Evolutionary conservation across 2,797 vertebrate species (phyloP), one percentile per base, ranked within the genome.

Genomic region (Hafferia zeledoni): DNA sequence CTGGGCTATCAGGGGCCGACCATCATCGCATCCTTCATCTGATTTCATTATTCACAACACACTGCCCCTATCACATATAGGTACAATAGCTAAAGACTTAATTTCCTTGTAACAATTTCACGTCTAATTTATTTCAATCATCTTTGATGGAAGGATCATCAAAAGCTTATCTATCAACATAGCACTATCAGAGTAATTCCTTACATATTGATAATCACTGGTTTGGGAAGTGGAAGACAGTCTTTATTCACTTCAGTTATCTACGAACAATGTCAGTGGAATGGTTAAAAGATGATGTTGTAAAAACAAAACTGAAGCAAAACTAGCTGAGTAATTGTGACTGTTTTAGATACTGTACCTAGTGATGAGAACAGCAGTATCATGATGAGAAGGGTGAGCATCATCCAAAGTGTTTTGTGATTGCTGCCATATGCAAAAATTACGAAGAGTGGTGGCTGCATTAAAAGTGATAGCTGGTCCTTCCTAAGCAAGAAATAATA

Each of bases 361-460:
- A 86, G 99, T 99, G 91, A 99, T 99, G 86, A 99, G 99, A 93
- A 99, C 98, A 19, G 99, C 99, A 6, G 99, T 99, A 94, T 99
- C 99, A 4, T 99, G 99, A 96, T 99, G 99, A 71, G 98, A 98
- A 39, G 99, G 99, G 90, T 99, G 98, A 83, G 98, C 96, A 97
- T 99, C 99, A 23, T 99, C 99, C 89, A 97, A 97, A 83, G 98
- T 87, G 53, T 99, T 99, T 92, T 99, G 99, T 44, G 96, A 97
- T 95, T 99, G 99, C 93, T 99, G 99, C 99, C 99, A 99, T 87
- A 99, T 97, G 65, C 99, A 99, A 97, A 99, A 99, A 97, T 99
- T 99, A 96, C 98, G 99, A 61, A 99, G 98, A 3, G 99, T 99
- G 7, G 98, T 98, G 87, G 99, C 99, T 50, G 99, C 99, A 35